Evolutionary conservation across 1,140 invertebrate species (phyloP).

Genomic region (Phortica variegata): DNA sequence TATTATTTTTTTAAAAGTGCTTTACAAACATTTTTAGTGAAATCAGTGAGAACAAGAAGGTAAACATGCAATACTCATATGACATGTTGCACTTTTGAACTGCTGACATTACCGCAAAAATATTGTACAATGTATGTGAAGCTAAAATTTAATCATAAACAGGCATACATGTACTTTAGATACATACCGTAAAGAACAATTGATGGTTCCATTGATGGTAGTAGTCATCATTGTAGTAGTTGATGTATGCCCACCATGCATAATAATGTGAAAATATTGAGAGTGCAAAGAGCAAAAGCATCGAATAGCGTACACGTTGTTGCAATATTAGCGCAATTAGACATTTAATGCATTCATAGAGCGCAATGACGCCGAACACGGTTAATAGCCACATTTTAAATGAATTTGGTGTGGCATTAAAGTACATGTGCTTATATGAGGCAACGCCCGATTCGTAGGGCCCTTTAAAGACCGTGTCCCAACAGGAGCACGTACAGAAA

Average conservation of each 20-base stretch:
- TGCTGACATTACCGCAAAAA: too few species aligned
- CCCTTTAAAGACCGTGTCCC: conserved; percentile 82
- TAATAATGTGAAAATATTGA: conserved; percentile 82
- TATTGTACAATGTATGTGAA: too few species aligned
- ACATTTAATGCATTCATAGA: conserved; percentile 73
- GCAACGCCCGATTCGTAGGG: conserved; percentile 74
- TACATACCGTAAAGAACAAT: conserved; percentile 67
- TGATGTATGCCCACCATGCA: conserved; percentile 81
- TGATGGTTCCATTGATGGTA: conserved; percentile 77
- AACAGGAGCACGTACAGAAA: conserved; percentile 75
- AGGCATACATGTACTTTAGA: neutral
- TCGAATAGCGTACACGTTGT: conserved; percentile 64
- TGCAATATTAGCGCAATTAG: conserved; percentile 63
- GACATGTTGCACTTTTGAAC: too few species aligned
- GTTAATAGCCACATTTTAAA: conserved; percentile 77
- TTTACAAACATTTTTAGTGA: too few species aligned
- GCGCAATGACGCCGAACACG: conserved; percentile 65
- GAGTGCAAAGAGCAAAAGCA: conserved; percentile 70
- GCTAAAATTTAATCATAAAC: too few species aligned
- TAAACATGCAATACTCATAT: too few species aligned
- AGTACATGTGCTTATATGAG: conserved; percentile 81
- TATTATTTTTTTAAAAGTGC: too few species aligned
- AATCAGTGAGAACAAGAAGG: too few species aligned
- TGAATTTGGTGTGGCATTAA: conserved; percentile 74
- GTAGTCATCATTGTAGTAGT: conserved; percentile 83